These are phyloP conservation scores for Ammodytes dubius DNA, from an alignment of 2,113 vertebrate genomes.

Conservation along the genomic window DNA sequence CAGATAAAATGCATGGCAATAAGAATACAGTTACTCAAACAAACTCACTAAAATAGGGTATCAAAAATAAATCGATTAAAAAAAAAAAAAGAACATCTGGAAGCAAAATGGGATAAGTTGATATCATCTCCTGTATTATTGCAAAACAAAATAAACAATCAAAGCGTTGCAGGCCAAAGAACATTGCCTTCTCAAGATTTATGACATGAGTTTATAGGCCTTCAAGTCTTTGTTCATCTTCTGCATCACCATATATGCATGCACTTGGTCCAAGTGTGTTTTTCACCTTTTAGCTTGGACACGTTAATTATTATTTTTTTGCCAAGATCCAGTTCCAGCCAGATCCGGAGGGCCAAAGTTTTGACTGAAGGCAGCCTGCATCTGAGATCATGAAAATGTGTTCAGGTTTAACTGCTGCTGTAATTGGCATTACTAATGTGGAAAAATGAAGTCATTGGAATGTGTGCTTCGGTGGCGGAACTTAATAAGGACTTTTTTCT, in stretches of 20 bases:
- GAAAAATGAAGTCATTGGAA: slow-evolving; percentile 40
- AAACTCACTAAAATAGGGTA: no score
- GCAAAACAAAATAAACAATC: neutral
- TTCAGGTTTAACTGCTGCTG: neutral
- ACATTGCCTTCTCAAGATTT: slow-evolving; percentile 15
- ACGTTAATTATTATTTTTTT: neutral
- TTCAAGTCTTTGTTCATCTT: slow-evolving; percentile 15
- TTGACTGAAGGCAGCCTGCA: neutral
- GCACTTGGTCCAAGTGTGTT: neutral
- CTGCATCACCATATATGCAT: neutral
- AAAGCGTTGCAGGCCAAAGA: neutral
- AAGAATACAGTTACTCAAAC: no score
- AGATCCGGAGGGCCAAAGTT: neutral
- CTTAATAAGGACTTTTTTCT: slow-evolving; percentile 44
- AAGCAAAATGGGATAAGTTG: neutral
- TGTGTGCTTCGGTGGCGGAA: slow-evolving; percentile 24
- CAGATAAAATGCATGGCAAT: no score
- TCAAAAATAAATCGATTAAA: no score
- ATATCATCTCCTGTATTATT: neutral
- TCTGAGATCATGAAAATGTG: neutral
- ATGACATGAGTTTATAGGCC: neutral
- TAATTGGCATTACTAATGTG: slow-evolving; percentile 31
- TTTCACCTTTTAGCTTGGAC: neutral
- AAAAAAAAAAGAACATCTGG: no score
- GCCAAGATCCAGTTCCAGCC: neutral